These are phyloP conservation scores for Vidua macroura DNA, from an alignment of 2,113 vertebrate species.

Conservation along the genomic window DNA sequence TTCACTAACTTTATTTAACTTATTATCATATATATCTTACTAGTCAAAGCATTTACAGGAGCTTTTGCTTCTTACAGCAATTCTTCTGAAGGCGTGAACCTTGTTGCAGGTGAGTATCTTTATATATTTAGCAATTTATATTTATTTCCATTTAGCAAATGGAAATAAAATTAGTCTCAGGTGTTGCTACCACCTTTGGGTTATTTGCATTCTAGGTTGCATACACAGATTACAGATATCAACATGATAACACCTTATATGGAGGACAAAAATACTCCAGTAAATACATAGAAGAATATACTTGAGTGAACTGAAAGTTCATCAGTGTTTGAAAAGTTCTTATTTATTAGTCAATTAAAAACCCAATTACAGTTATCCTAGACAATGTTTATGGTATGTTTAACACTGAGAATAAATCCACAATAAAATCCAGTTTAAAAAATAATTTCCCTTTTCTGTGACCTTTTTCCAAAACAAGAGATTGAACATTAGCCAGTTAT, in stretches of 20 bases:
- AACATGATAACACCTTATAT: not conserved
- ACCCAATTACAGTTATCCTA: not conserved
- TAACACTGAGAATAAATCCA: not conserved
- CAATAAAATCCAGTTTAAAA: not conserved
- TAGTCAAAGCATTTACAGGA: not conserved
- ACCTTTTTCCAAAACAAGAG: not conserved
- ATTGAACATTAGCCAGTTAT: not conserved
- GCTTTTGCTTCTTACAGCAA: constrained; percentile 66
- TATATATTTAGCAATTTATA: not conserved
- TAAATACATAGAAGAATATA: not conserved
- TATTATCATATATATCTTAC: not conserved
- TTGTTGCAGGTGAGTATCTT: constrained; percentile 79
- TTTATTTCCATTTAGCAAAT: not conserved
- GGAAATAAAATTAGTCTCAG: not conserved
- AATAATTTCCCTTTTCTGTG: not conserved
- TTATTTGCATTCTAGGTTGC: not conserved
- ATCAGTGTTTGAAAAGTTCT: not conserved
- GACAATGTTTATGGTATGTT: not conserved
- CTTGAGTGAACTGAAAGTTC: not conserved
- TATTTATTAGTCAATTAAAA: not conserved
- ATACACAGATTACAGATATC: not conserved
- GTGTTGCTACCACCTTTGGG: not conserved
- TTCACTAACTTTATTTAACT: not conserved
- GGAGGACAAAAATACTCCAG: not conserved
- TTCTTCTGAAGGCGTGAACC: constrained; percentile 74